Percentiles rank a stretch among this genome's conserved stretches.
These are phyloP conservation scores for Leptinotarsa peninsularis DNA, from an alignment of 2,888 invertebrate species.

Conservation along the genomic window DNA sequence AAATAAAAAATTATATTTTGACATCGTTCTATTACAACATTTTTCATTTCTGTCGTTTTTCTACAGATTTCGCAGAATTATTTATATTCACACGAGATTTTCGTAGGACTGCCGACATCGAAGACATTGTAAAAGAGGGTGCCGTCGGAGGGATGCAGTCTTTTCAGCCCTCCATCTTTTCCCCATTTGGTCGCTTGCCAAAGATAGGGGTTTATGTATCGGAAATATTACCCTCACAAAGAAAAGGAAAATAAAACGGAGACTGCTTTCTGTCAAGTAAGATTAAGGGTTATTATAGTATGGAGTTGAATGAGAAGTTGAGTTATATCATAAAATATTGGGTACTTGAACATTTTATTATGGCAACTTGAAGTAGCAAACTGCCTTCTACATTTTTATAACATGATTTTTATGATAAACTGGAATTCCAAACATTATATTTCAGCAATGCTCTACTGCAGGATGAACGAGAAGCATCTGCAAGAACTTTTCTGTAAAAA, in stretches of 20 bases:
- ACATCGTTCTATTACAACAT: too few relatives aligned
- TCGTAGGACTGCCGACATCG: constrained; percentile 3
- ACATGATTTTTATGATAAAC: constrained; percentile 27
- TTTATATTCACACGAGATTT: neutral
- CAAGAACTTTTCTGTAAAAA: too few relatives aligned
- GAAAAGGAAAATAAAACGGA: constrained; percentile 36
- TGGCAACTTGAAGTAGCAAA: constrained; percentile 22
- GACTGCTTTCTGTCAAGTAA: constrained; percentile 29
- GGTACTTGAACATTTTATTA: constrained; percentile 53
- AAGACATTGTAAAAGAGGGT: constrained; percentile 13
- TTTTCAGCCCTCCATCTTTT: constrained; percentile 36
- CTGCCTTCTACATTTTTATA: constrained; percentile 16
- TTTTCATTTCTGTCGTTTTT: too few relatives aligned
- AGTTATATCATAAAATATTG: constrained; percentile 53
- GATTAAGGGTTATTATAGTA: constrained; percentile 44
- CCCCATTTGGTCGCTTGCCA: constrained; percentile 27
- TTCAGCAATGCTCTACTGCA: too few relatives aligned
- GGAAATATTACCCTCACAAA: constrained; percentile 61
- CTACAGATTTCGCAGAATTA: neutral
- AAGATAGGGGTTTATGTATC: constrained; percentile 29
- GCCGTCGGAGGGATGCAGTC: constrained; percentile 12
- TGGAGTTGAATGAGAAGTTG: constrained; percentile 49
- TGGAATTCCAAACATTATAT: neutral
- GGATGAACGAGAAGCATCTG: too few relatives aligned
- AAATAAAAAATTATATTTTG: too few relatives aligned